Evolutionary conservation across 1,140 invertebrate genomes (phyloP), one percentile per base, ranked within the genome.

Genomic region (Mylabris phalerata): DNA sequence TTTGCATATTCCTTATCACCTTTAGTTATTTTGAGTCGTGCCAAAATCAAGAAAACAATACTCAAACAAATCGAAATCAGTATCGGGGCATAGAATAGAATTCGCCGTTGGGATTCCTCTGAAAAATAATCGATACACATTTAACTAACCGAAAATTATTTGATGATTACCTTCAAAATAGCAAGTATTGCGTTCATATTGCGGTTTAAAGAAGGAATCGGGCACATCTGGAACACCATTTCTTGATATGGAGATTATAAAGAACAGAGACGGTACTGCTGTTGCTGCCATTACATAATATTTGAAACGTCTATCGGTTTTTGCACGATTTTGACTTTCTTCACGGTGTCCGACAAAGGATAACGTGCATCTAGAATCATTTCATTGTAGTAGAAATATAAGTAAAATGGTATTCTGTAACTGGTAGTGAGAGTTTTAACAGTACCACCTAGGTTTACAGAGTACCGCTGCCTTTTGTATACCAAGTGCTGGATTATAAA

Each of bases 161-260:
- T 19, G 19, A 1, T 32, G 3, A 4, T 43, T 60, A 59, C 59
- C 46, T 24, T 48, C 41, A 48, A 58, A 51, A 44, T 24, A 46
- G 55, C 58, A 51, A 46, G n/a, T 10, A 51, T 63, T 56, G 43
- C 10, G 45, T 48, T 51, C n/a, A 41, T 48, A 57, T 48, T 59
- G 57, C 19, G 50, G 50, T 26, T 59, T 59, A 10, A 59, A 48
- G 39, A 59, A 43, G 0, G 57, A 48, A n/a, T 48, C 48, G 26
- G 57, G 57, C 26, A 59, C 39, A 43, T 55, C 57, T 9, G 57
- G 57, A 6, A 47, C 48, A 10, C 26, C 45, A 48, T 59, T 50
- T n/a, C 49, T 26, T n/a, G 38, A 3, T 48, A 59, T 13, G 5
- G 57, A 59, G 13, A 59, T 59, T 9, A 52, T 25, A 3, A 52